Evolutionary conservation across 2,797 vertebrate species (phyloP).

Genomic region (Sebastiscus albofasciatus): DNA sequence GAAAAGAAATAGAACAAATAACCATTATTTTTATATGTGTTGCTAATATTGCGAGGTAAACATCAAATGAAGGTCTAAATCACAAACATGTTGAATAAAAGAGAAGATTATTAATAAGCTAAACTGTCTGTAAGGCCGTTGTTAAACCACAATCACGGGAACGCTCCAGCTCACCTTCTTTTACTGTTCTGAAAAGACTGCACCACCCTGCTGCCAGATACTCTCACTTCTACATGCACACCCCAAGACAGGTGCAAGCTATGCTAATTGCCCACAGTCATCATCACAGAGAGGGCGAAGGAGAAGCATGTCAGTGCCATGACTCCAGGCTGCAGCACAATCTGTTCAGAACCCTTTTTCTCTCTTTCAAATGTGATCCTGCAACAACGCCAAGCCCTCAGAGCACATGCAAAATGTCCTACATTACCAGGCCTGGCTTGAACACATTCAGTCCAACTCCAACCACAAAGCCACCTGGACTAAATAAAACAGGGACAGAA

Average conservation of each 20-base stretch:
- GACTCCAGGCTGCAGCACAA: slow-evolving; percentile 77
- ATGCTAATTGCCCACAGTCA: slow-evolving; percentile 35
- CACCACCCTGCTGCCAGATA: slow-evolving; percentile 1
- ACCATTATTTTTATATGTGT: background rate
- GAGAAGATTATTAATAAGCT: background rate
- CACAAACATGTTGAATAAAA: background rate
- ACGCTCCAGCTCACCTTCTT: background rate
- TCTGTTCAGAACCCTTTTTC: slow-evolving; percentile 70
- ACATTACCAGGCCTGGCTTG: slow-evolving; percentile 38
- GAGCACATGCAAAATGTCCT: slow-evolving; percentile 63
- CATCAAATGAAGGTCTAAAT: background rate
- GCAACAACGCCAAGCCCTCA: slow-evolving; percentile 56
- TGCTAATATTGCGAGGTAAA: background rate
- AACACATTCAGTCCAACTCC: slow-evolving; percentile 12
- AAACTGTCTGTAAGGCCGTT: background rate
- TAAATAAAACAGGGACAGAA: background rate
- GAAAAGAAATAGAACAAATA: slow-evolving; percentile 27
- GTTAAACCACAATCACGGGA: background rate
- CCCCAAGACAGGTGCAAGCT: slow-evolving; percentile 43
- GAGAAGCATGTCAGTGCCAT: slow-evolving; percentile 59
- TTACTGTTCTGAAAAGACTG: background rate
- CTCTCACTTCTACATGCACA: slow-evolving; percentile 23
- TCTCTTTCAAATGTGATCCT: slow-evolving; percentile 53
- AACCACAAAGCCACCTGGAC: slow-evolving; percentile 12
- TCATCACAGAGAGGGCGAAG: slow-evolving; percentile 41